These are phyloP conservation scores for Lithobates sylvaticus DNA, from an alignment of 2,797 vertebrate species.

Conservation along the genomic window DNA sequence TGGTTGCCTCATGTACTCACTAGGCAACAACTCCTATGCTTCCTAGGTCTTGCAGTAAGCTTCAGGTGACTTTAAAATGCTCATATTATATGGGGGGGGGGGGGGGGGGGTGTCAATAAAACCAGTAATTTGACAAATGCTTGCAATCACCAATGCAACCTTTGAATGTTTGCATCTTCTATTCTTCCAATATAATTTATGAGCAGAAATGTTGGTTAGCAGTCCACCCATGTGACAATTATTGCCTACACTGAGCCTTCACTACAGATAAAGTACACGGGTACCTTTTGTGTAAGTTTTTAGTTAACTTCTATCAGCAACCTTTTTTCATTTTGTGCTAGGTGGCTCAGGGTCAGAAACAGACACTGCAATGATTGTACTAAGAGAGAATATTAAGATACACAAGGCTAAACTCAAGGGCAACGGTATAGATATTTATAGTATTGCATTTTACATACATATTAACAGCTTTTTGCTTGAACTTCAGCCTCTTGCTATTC, in stretches of 20 bases:
- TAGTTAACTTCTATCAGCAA: background rate
- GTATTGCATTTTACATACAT: slow-evolving; percentile 21
- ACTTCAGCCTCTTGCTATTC: slow-evolving; percentile 35
- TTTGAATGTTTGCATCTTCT: background rate
- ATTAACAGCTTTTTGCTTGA: background rate
- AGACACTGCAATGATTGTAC: background rate
- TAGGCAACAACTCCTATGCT: no score
- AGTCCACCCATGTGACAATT: background rate
- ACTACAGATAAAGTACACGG: background rate
- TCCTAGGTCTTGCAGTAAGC: no score
- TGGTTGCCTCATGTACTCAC: no score
- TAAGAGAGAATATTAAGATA: slow-evolving; percentile 14
- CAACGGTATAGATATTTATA: slow-evolving; percentile 24
- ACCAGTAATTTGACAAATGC: background rate
- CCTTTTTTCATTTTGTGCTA: background rate
- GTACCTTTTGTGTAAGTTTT: background rate
- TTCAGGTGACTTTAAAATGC: no score
- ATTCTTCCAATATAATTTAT: background rate
- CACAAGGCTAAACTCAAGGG: background rate
- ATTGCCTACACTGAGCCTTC: background rate
- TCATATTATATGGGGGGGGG: no score
- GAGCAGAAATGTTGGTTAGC: background rate
- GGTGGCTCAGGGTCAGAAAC: background rate
- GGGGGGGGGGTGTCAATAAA: no score
- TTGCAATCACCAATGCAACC: background rate